Base-by-base conservation (phyloP, 2,113 vertebrate species). In the Gobio gobio region DNA sequence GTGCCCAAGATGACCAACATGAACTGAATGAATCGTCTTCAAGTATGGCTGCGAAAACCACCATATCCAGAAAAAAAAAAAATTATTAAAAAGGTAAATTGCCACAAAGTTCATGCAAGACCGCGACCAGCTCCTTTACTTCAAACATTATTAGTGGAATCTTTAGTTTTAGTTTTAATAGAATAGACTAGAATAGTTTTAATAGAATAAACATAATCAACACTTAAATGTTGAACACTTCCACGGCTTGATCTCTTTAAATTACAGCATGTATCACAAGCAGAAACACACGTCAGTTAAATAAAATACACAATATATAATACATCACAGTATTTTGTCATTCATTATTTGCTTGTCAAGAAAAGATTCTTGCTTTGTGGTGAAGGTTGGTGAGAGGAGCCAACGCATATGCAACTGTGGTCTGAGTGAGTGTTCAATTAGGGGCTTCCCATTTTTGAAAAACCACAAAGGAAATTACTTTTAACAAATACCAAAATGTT, bases 391-490 rank as follows among this genome's bases (percentile, higher is more conserved):
- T 33, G 51, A 36, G 26, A 10, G 29, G 36, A 47, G 36, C 2
- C 68, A 45, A 10, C n/a, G 75, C 16, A 14, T 56, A 22, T 40
- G 26, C 51, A 29, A 8, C 47, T 29, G 40, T 72, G 68, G 24
- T 56, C 33, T 78, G 54, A 61, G 10, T 61, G 12, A 18, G 12
- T 63, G 36, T 63, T 29, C 36, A 45, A 13, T 43, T 16, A 61
- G 77, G 77, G 56, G 22, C 43, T 78, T 61, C 76, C 56, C 76
- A 43, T 9, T 59, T 22, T 78, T 72, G 4, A 29, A 20, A n/a
- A 43, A 78, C 76, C 56, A 61, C 54, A 59, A 45, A 61, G 56
- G 22, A 78, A 78, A 78, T 14, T 14, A 43, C 51, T 58, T 58
- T 58, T 61, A 43, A 59, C 54, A 61, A 6, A 18, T 5, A 78